Base-by-base conservation (phyloP, 2,113 vertebrate genomes). In the Entomyzon cyanotis region DNA sequence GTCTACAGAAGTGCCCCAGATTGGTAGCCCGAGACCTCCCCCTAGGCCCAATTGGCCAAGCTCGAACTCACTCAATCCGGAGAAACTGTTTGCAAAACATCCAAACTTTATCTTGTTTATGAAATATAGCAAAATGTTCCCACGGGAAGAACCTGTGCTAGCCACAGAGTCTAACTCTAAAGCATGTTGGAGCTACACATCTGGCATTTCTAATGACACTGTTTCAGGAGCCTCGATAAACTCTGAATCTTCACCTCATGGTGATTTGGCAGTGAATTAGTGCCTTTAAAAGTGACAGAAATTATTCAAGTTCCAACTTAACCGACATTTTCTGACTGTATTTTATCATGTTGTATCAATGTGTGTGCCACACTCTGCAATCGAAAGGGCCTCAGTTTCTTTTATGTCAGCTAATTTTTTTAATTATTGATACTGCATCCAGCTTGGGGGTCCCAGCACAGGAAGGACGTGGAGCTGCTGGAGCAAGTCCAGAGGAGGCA, bases 401-500 rank as follows among this genome's bases (percentile, higher is more conserved):
- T 68, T 47, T 30, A 20, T 30, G 53, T 18, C 52, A 59, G 28
- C 6, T 50, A 25, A 23, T 58, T 77, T 37, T 9, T 82, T 62
- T 35, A 41, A 67, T 75, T 68, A n/a, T 18, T 52, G 25, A 21
- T 60, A 25, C 11, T 53, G 39, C 28, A 28, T 25, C 28, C 53
- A 60, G 19, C 24, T 33, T 44, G 44, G 27, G 15, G 10, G 58
- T 30, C 4, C 14, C 27, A 73, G 86, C 59, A 64, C 27, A 67
- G 33, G 5, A 0, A 6, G 60, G 27, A 65, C 1, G 0, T 73
- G 68, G 52, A 74, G 35, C 58, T 80, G 67, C 58, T 64, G 67
- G 53, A 44, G 0, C 0, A 2, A 68, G 42, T 8, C 42, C 67
- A 80, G 76, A 5, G 20, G 14, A 56, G 20, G 31, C 31, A 18